These are phyloP conservation scores for Melikaiella ostensackeni DNA, from an alignment of 2,888 invertebrate species.

Conservation along the genomic window DNA sequence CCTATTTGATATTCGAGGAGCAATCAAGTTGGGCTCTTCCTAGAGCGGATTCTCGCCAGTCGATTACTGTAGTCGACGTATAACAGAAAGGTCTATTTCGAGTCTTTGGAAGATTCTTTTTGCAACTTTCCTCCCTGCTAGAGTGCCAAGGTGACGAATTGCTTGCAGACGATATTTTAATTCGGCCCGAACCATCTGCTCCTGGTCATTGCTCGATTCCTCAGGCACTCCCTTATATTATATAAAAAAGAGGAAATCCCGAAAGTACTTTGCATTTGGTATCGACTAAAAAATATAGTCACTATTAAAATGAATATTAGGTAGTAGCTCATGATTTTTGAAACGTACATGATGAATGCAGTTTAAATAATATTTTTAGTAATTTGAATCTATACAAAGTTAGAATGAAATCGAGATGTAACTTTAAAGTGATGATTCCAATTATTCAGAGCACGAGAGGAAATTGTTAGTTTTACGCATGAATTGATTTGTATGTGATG, in stretches of 20 bases:
- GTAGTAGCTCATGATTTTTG: too few species aligned
- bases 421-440: too few species aligned
- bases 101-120: constrained; percentile 23
- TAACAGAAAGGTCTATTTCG: constrained; percentile 32
- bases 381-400: too few species aligned
- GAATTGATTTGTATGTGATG: too few species aligned
- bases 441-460: too few species aligned
- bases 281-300: too few species aligned
- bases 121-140: constrained; percentile 3
- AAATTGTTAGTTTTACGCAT: too few species aligned
- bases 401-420: too few species aligned
- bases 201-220: constrained; percentile 19
- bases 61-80: constrained; percentile 32
- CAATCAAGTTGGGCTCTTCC: constrained; percentile 36
- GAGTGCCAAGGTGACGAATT: constrained; percentile 43
- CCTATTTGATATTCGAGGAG: constrained; percentile 38
- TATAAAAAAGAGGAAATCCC: not conserved
- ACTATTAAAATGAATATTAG: too few species aligned
- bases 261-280: not conserved
- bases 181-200: constrained; percentile 45
- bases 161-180: constrained; percentile 46
- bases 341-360: too few species aligned
- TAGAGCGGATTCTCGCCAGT: constrained; percentile 27
- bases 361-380: too few species aligned
- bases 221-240: not conserved